Base-by-base conservation (phyloP, 2,113 vertebrate genomes). In the Theristicus caerulescens region DNA sequence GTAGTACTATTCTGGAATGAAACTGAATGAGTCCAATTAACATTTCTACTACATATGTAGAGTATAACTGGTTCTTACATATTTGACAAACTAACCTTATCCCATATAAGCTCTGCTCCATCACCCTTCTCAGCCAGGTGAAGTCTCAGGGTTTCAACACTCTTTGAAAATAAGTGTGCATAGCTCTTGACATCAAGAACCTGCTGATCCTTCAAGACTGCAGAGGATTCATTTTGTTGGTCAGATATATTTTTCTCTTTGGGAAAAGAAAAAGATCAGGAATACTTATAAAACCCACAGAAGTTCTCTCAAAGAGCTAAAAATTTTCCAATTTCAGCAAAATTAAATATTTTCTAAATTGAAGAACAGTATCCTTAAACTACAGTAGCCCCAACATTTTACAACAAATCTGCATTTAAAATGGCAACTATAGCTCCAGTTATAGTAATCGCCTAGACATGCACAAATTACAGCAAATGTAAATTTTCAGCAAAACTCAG, bases 171-270 rank as follows among this genome's bases (percentile, higher is more conserved):
- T 38, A 99, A 98, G 87, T 97, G 97, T 76, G 99, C 98, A 73
- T 98, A 99, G 84, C 98, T 99, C 96, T 98, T 98, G 46, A 99
- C 98, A 79, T 98, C 98, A 21, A 99, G 98, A 90, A 99, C 99
- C 95, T 99, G 99, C 94, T 99, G 99, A 97, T 99, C 99, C 98
- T 99, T 99, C 90, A 99, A 89, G 66, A 99, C 97, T 26, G 95
- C 95, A 7, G 98, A 95, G 25, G 94, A 97, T 52, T 98, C 98
- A 24, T 98, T 98, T 96, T 98, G 97, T 65, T 98, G 98, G 72
- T 97, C 70, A 70, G 97, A 94, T 49, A 47, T 27, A 71, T 76
- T 97, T 58, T 98, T 97, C 61, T 96, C 97, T 97, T 97, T 92
- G 86, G 69, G 78, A 64, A 65, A 59, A 58, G 26, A 87, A 62